Evolutionary conservation across 2,797 vertebrate genomes (phyloP), one percentile per base, ranked within the genome.

Genomic region (Cottoperca gobio): DNA sequence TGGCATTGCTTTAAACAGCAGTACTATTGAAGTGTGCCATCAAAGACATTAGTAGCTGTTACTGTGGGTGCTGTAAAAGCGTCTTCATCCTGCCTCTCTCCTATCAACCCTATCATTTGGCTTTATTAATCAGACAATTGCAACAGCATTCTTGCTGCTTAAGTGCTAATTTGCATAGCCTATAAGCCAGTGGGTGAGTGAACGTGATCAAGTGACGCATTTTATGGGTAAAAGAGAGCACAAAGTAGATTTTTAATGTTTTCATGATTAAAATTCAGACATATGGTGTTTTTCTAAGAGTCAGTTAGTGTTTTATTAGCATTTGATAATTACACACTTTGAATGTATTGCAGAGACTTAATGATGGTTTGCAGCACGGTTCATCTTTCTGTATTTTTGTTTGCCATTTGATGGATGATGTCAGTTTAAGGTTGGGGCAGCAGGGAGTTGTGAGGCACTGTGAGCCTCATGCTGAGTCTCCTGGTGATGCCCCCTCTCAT

Each of bases 41-140:
- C 66, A 77, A 49, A 62, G 40, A 69, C 31, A 68, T 64, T 23
- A 43, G 55, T 31, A 0, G 8, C 2, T 73, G 82, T 88, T 77
- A 74, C 75, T 81, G 82, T 82, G 60, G 79, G 71, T 84, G 76
- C 12, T 57, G 13, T 11, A 35, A 28, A 79, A 24, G 61, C 73
- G 69, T 81, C 79, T 77, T 68, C 45, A 78, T 62, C 52, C 68
- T 64, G 61, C 64, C 59, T 26, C 72, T 76, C 60, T 58, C 12
- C 54, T n/a, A 42, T 70, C 73, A 59, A 31, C 67, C 50, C 19
- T 17, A 17, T 54, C 70, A 24, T 86, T 76, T 79, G 61, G 57
- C 72, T 81, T 66, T 84, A 85, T 90, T 90, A 89, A 92, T 88
- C 86, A 91, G 77, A 74, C 83, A 78, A 92, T 84, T 91, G 87